A percentile compares a stretch with the other conserved stretches of the same genome.
phyloP scores from a whole-genome alignment of 2,888 invertebrate species.

The Calliphora vomitoria region DNA sequence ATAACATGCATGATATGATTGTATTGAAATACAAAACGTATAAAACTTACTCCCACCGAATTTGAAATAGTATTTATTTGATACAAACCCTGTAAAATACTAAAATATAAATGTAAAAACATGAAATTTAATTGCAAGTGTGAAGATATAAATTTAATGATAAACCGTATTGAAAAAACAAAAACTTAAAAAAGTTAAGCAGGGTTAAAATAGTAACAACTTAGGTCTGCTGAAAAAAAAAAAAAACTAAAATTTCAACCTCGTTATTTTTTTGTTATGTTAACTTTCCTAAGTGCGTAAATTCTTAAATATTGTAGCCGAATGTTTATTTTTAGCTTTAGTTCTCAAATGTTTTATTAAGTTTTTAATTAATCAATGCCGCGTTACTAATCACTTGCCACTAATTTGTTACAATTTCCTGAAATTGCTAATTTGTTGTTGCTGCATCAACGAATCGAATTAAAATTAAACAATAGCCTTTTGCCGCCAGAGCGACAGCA shows the following conservation, averaged over 20 bases:
- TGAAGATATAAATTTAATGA: slow-evolving; percentile 73
- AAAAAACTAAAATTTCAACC: not conserved
- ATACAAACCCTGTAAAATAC: too few species aligned
- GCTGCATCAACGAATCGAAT: slow-evolving; percentile 69
- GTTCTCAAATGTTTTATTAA: slow-evolving; percentile 41
- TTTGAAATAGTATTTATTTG: not conserved
- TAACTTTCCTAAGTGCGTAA: not conserved
- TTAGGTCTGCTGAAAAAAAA: too few species aligned
- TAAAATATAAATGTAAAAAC: too few species aligned
- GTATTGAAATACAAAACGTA: slow-evolving; percentile 1
- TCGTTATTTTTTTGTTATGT: too few species aligned
- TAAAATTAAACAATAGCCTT: slow-evolving; percentile 64
- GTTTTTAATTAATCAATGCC: slow-evolving; percentile 75
- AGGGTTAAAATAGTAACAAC: not conserved
- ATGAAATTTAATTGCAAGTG: slow-evolving; percentile 71
- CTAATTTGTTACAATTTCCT: slow-evolving; percentile 83
- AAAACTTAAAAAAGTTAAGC: slow-evolving; percentile 1
- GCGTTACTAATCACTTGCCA: slow-evolving; percentile 82
- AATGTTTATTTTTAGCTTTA: slow-evolving; percentile 6
- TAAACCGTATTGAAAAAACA: slow-evolving; percentile 17
- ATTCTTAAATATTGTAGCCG: not conserved
- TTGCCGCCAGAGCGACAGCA: slow-evolving; percentile 17
- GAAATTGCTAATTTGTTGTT: slow-evolving; percentile 80
- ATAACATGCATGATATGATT: slow-evolving; percentile 54
- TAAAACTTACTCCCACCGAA: slow-evolving; percentile 32